Conservation (phyloP, 2,888 invertebrate species). For the Drosophila limbata region DNA sequence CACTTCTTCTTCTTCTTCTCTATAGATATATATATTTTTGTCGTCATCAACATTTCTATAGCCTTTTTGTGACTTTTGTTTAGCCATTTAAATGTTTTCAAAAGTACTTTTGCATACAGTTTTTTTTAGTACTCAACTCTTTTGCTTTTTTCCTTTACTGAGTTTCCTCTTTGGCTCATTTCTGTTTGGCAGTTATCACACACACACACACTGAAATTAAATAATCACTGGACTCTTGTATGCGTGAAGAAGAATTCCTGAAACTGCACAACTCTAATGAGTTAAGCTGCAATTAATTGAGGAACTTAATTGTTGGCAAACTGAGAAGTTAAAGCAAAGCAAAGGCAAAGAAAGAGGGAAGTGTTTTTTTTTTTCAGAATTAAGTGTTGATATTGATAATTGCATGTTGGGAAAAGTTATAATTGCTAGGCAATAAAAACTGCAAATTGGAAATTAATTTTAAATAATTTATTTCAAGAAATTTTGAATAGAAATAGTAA, state of each 20-base stretch:
- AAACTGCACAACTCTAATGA: constrained; percentile 13
- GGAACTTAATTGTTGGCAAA: constrained; percentile 21
- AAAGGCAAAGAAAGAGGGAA: neutral
- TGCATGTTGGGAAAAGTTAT: neutral
- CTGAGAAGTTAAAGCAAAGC: neutral
- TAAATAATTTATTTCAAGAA: neutral
- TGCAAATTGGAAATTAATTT: neutral
- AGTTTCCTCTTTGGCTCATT: constrained; percentile 19
- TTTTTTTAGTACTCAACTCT: constrained; percentile 13
- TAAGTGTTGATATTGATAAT: constrained; percentile 1
- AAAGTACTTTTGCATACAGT: constrained; percentile 25
- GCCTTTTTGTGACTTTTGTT: constrained; percentile 47
- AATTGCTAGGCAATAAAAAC: neutral
- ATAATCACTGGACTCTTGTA: constrained; percentile 34
- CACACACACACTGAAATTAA: constrained; percentile 29
- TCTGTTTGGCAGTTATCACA: constrained; percentile 1
- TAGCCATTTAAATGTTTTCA: constrained; percentile 54
- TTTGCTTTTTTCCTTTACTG: neutral
- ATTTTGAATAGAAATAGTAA: neutral
- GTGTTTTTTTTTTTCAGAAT: neutral
- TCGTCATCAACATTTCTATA: constrained; percentile 17
- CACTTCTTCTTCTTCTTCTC: too few species aligned
- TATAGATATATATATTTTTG: neutral
- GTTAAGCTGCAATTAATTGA: constrained; percentile 29
- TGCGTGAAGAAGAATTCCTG: constrained; percentile 38